phyloP scores from a whole-genome alignment of 2,888 invertebrate genomes.

The Micoletzkya japonica region DNA sequence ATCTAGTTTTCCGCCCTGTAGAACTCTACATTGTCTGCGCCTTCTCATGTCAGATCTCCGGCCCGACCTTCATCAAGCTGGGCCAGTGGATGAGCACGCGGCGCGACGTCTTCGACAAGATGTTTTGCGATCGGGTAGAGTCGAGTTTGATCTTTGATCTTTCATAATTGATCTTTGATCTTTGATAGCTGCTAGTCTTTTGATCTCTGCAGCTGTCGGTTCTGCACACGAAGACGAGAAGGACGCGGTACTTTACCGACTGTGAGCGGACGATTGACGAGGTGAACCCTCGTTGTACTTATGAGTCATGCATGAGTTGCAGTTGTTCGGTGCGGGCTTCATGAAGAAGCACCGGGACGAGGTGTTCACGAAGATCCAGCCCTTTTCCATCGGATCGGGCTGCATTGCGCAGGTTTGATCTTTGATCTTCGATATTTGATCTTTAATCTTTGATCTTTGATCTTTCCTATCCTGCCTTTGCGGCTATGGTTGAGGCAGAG shows the following conservation, averaged over 20 bases:
- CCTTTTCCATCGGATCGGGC: constrained; percentile 68
- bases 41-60: constrained; percentile 55
- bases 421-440: too few relatives aligned
- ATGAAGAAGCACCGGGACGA: constrained; percentile 57
- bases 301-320: neutral
- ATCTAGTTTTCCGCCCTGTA: too few relatives aligned
- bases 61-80: constrained; percentile 69
- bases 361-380: constrained; percentile 65
- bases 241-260: constrained; percentile 43
- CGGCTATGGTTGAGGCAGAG: too few relatives aligned
- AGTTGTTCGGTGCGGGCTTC: constrained; percentile 42
- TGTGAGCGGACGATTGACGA: constrained; percentile 38
- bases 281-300: neutral
- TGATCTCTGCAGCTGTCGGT: constrained; percentile 40
- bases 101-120: constrained; percentile 67
- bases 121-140: constrained; percentile 64
- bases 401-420: constrained; percentile 69
- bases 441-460: too few relatives aligned
- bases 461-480: too few relatives aligned
- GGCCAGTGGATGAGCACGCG: constrained; percentile 70
- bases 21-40: too few relatives aligned
- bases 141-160: neutral
- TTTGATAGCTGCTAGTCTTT: neutral
- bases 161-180: neutral
- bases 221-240: constrained; percentile 50